Evolutionary conservation across 2,113 vertebrate genomes (phyloP).

Genomic region (Oncorhynchus keta): DNA sequence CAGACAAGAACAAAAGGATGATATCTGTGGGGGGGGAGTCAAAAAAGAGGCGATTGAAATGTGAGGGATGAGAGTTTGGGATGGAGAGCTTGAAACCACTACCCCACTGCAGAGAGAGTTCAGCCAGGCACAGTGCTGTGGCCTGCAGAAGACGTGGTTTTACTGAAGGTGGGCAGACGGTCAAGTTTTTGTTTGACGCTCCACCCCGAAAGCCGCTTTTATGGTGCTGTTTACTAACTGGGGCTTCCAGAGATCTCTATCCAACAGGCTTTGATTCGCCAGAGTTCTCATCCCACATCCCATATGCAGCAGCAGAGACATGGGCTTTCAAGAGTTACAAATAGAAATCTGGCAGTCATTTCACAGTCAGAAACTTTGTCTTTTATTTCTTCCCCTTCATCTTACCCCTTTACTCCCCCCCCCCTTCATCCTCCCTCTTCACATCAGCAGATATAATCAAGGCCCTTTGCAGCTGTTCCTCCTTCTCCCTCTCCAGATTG

Average conservation of each 20-base stretch:
- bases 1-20: not conserved
- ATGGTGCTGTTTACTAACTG: constrained; percentile 75
- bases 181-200: constrained; percentile 71
- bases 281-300: constrained; percentile 76
- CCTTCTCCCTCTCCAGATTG: constrained; percentile 11
- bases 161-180: constrained; percentile 69
- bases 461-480: constrained; percentile 66
- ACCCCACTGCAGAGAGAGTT: not conserved
- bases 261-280: constrained; percentile 73
- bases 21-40: too few relatives aligned
- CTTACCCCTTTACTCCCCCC: not conserved
- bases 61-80: not conserved
- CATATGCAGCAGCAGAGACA: constrained; percentile 61
- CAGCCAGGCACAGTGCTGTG: constrained; percentile 33
- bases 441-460: constrained; percentile 72
- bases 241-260: constrained; percentile 77
- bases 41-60: not conserved
- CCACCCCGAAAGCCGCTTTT: constrained; percentile 71
- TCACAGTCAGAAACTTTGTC: constrained; percentile 58
- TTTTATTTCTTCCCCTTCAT: not conserved
- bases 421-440: constrained; percentile 33
- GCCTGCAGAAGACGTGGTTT: constrained; percentile 66
- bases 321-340: constrained; percentile 69
- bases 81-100: not conserved
- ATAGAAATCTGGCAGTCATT: constrained; percentile 77